Evolutionary conservation across 2,888 invertebrate species (phyloP), one percentile per base, ranked within the genome.

Genomic region (Cryptus viduatorius): DNA sequence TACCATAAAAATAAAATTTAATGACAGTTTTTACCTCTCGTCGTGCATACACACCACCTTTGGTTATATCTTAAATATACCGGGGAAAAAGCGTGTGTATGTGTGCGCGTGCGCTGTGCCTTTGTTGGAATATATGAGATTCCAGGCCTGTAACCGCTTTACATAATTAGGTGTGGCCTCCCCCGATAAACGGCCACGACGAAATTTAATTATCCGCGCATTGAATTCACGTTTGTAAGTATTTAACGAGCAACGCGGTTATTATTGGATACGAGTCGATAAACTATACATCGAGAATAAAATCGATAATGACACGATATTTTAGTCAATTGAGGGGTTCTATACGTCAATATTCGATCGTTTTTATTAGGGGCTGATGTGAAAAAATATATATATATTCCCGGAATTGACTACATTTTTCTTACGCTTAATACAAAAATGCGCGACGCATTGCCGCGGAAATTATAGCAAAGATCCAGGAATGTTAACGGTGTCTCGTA

Each of bases 401-500:
- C 19, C 56, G 19, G 56, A 56, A 56, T 19, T 24, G 24, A 56
- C 16, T 16, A 19, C n/a, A 46, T 50, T 37, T 69, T 31, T 48
- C 50, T 19, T 24, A 1, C 24, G 0, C 4, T 59, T 19, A 14
- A 8, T 7, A 31, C 37, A 14, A 61, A 61, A 69, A 61, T 69
- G 71, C 37, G 48, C 31, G n/a, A 61, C 29, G 19, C 78, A 78
- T 37, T 37, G 42, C 19, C 16, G 37, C 37, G 42, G 44, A 31
- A 79, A 73, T 79, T 73, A 73, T 46, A 53, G 73, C 56, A 67
- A 48, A 67, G 46, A 73, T 44, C 5, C 16, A 48, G 42, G 73
- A 75, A 75, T 81, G 82, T 69, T 83, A 83, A 83, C 82, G 82
- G 82, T 79, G 65, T 31, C 31, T 31, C 64, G 67, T 31, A 72